A percentile compares a stretch with the other conserved stretches of the same genome.
Conservation (phyloP, 2,797 vertebrate genomes). For the Melopsittacus undulatus region DNA sequence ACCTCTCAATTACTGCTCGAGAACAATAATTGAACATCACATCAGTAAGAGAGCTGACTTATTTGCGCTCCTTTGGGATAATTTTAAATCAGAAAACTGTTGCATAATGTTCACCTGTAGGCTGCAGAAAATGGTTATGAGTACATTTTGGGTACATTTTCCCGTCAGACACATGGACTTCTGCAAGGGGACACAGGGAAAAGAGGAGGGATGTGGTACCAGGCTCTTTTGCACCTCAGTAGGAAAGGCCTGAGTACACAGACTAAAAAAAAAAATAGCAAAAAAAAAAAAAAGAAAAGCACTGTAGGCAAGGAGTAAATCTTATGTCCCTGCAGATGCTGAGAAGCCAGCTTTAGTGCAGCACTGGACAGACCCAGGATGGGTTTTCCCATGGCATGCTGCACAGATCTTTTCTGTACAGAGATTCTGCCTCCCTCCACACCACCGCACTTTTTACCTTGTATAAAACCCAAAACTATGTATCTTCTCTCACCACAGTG, state of each 20-base stretch:
- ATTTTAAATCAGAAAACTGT: constrained; percentile 39
- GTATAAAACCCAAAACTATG: neutral
- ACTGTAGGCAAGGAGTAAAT: neutral
- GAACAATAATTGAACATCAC: constrained; percentile 43
- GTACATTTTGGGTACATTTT: neutral
- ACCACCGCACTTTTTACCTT: neutral
- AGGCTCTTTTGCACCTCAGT: neutral
- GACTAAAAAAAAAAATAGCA: neutral
- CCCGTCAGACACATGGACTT: neutral
- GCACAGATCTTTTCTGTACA: rapidly evolving
- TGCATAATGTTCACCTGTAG: neutral
- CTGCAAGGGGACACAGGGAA: neutral
- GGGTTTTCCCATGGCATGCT: rapidly evolving
- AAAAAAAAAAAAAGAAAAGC: neutral
- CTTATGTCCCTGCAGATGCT: too few relatives aligned
- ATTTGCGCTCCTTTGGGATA: neutral
- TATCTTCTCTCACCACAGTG: neutral
- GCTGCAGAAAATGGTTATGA: neutral
- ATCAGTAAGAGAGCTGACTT: neutral
- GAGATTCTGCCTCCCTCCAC: neutral
- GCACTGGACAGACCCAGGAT: neutral
- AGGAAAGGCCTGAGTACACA: neutral
- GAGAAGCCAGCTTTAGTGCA: neutral
- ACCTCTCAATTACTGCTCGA: neutral
- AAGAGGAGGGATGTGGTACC: rapidly evolving